These are phyloP conservation scores for Bubo blakistoni DNA, from an alignment of 2,113 vertebrate species.

Conservation along the genomic window DNA sequence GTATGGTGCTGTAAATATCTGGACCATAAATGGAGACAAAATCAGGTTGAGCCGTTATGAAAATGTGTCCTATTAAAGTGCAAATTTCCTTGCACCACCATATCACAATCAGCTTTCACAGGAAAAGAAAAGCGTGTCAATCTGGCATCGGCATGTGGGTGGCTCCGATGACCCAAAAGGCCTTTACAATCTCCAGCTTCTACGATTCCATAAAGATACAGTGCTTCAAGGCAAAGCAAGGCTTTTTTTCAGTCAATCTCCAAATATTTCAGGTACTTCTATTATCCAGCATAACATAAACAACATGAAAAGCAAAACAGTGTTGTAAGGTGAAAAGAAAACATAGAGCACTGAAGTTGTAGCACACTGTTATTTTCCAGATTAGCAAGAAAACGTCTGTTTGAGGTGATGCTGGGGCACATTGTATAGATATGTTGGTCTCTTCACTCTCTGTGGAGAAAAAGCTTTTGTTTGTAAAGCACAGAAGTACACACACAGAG, in stretches of 20 bases:
- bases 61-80: conserved; percentile 28
- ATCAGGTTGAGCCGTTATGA: conserved; percentile 46
- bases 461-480: background rate
- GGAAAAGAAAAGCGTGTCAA: conserved; percentile 12
- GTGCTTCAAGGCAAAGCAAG: background rate
- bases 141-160: accelerated
- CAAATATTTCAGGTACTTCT: background rate
- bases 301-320: background rate
- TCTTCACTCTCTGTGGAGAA: background rate
- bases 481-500: background rate
- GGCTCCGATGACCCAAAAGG: background rate
- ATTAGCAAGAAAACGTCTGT: background rate
- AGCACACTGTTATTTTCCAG: background rate
- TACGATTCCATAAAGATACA: background rate
- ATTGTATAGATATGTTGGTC: background rate
- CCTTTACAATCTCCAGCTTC: background rate
- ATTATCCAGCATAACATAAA: background rate
- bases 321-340: background rate
- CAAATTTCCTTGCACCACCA: conserved; percentile 48
- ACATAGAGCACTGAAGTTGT: background rate
- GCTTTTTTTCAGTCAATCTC: background rate
- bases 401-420: background rate
- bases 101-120: conserved; percentile 8
- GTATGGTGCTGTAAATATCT: conserved; percentile 4
- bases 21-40: conserved; percentile 38